Percentiles rank a stretch among this genome's conserved stretches.
Evolutionary conservation across 1,140 invertebrate species (phyloP).

Genomic region (Luehdorfia chinensis): DNA sequence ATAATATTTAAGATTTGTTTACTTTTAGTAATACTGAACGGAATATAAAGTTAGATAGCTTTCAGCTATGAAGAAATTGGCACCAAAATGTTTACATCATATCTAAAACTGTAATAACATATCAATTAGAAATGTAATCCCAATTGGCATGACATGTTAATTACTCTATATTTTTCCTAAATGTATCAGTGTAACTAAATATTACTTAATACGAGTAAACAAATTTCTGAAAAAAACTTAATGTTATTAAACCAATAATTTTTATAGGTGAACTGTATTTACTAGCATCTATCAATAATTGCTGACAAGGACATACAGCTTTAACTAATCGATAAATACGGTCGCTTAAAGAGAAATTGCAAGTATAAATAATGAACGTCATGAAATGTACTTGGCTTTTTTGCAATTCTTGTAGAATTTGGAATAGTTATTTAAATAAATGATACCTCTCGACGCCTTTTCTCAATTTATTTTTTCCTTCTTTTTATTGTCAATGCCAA

Average conservation of each 20-base stretch:
- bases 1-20: constrained; percentile 33
- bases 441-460: constrained; percentile 29
- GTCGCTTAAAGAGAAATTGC: constrained; percentile 11
- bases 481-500: background rate
- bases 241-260: too few species aligned
- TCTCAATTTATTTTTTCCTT: constrained; percentile 20
- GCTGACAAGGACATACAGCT: constrained; percentile 21
- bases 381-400: constrained; percentile 16
- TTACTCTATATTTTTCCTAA: constrained; percentile 3
- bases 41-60: constrained; percentile 14
- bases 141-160: constrained; percentile 1
- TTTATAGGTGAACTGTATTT: constrained; percentile 13
- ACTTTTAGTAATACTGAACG: background rate
- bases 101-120: constrained; percentile 9
- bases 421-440: constrained; percentile 41
- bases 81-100: constrained; percentile 6
- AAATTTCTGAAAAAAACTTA: constrained; percentile 1
- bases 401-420: constrained; percentile 19
- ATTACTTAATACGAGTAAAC: background rate
- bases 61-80: constrained; percentile 16
- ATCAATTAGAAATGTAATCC: constrained; percentile 14
- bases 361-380: constrained; percentile 12
- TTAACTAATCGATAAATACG: constrained; percentile 20
- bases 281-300: constrained; percentile 13
- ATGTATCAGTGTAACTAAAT: background rate